Evolutionary conservation across 2,797 vertebrate genomes (phyloP), one percentile per base, ranked within the genome.

Genomic region (Sus cebifrons): DNA sequence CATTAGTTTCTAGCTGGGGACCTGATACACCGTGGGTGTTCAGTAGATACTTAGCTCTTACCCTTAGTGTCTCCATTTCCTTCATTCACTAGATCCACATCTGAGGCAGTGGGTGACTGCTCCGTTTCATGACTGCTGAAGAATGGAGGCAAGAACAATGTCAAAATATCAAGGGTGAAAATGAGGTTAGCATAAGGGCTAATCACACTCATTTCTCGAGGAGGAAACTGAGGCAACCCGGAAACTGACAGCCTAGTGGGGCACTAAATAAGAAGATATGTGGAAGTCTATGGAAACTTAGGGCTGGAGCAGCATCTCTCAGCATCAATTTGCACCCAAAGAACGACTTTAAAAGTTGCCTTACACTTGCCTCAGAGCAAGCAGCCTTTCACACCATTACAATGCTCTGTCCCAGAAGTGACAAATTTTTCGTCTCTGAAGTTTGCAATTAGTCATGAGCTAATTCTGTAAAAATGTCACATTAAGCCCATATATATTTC

Each of bases 391-490:
- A 91, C 21, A 54, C 13, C 29, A 56, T 36, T 36, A 40, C 40
- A 65, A 70, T 67, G 49, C n/a, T 82, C 16, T 90, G 65, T 62
- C 79, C 54, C 84, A 86, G 70, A 52, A 84, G 71, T 32, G 62
- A 86, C 90, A 78, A 67, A 77, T 84, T 79, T 60, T 60, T 83
- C 93, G 93, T 75, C 70, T 93, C 79, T 81, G 64, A 92, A 65
- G 44, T 94, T 95, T 73, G 92, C 36, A 78, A 54, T 36, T 36
- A 83, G 40, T 81, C 87, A 79, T 84, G 79, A 86, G 40, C 60
- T 92, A 93, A 68, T 87, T 96, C 49, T 86, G 5, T 91, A 86
- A 90, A 88, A 95, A 81, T 58, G 18, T 73, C 67, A 87, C 25
- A 4, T 3, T 71, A 67, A 96, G 29, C 32, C 73, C 58, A 70